phyloP scores from a whole-genome alignment of 2,888 invertebrate species.

The Brachyopa scutellaris region DNA sequence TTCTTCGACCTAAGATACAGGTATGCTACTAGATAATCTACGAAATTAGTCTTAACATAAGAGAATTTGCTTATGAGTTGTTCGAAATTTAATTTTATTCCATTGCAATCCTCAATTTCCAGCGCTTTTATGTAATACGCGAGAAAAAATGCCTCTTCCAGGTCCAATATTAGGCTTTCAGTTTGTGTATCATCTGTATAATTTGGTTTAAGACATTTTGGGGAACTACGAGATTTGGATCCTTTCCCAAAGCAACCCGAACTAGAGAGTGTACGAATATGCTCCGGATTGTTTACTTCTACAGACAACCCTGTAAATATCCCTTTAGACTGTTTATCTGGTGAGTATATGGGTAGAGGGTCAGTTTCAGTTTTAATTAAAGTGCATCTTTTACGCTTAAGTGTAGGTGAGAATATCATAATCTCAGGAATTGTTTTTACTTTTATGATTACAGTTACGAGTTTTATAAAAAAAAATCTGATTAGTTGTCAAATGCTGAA shows the following conservation, averaged over 20 bases:
- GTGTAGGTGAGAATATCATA: constrained; percentile 73
- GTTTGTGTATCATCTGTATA: constrained; percentile 67
- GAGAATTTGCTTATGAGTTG: constrained; percentile 85
- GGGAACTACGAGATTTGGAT: constrained; percentile 83
- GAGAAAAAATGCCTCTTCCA: constrained; percentile 91
- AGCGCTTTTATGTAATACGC: constrained; percentile 86
- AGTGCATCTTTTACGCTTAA: constrained; percentile 74
- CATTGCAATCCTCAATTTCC: constrained; percentile 83
- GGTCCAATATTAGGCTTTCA: constrained; percentile 86
- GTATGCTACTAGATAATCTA: constrained; percentile 89
- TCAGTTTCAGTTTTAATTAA: not conserved
- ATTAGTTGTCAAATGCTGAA: not conserved
- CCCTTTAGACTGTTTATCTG: constrained; percentile 83
- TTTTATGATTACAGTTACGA: no score
- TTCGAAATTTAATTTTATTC: constrained; percentile 82
- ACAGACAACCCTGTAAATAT: constrained; percentile 87
- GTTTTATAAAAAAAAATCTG: no score
- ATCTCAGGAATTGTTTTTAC: not conserved
- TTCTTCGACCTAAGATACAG: constrained; percentile 93
- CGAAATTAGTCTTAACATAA: constrained; percentile 84
- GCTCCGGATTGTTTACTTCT: constrained; percentile 84
- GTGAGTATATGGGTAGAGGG: constrained; percentile 1
- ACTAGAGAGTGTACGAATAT: constrained; percentile 85
- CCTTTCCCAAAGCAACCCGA: constrained; percentile 92
- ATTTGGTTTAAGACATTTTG: constrained; percentile 66